These are phyloP conservation scores for Vespertilio murinus DNA, from an alignment of 2,797 vertebrate species.

Conservation along the genomic window DNA sequence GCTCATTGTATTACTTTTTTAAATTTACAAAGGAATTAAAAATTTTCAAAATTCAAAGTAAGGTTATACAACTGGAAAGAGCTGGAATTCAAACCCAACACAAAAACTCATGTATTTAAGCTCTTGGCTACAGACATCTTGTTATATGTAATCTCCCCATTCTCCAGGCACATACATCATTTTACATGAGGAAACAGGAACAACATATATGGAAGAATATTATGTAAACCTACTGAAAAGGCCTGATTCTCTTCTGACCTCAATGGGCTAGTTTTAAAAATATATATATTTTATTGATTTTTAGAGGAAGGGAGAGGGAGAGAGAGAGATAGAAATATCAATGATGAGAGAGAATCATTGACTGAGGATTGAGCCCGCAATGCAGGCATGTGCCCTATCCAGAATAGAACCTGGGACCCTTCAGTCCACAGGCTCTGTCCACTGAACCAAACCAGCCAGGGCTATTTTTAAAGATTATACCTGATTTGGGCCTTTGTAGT, in stretches of 20 bases:
- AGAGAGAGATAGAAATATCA: no score
- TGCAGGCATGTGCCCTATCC: no score
- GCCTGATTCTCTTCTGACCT: not conserved
- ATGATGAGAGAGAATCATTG: no score
- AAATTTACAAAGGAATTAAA: constrained; percentile 15
- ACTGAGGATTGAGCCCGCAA: no score
- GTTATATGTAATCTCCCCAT: not conserved
- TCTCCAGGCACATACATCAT: not conserved
- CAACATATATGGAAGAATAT: not conserved
- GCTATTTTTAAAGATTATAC: not conserved
- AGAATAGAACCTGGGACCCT: no score
- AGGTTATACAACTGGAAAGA: not conserved
- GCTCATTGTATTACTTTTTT: not conserved
- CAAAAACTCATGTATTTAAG: not conserved
- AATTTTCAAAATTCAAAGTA: not conserved
- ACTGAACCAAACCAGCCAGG: no score
- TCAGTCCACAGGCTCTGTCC: no score
- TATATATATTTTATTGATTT: no score
- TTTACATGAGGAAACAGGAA: not conserved
- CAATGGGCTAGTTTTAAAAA: not conserved
- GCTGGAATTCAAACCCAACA: not conserved
- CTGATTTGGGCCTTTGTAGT: not conserved
- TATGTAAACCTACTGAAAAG: not conserved
- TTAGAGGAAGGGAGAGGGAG: no score
- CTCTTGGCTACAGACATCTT: not conserved